Conservation (phyloP, 2,888 invertebrate genomes). For the Metalampra italica region DNA sequence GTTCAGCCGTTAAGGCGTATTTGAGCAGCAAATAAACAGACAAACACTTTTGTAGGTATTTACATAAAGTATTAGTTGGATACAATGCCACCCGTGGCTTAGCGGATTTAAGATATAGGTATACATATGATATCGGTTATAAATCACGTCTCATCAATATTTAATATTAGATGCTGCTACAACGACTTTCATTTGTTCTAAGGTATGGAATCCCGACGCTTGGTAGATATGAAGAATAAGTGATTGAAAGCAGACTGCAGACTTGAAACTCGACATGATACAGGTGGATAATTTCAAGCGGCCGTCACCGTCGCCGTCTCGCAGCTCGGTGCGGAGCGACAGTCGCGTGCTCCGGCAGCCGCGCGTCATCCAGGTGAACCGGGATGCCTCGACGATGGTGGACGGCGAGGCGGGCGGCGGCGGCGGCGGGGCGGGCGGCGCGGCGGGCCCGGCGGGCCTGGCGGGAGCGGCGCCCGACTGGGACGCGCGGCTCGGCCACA, state of each 20-base stretch:
- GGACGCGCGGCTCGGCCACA: slow-evolving; percentile 46
- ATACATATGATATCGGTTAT: too few species aligned
- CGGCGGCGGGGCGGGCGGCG: slow-evolving; percentile 15
- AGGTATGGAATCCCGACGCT: slow-evolving; percentile 1
- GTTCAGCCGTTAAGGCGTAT: too few species aligned
- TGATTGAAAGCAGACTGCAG: slow-evolving; percentile 2
- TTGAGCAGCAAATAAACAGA: too few species aligned
- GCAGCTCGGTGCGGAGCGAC: slow-evolving; percentile 68
- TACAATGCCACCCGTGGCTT: too few species aligned
- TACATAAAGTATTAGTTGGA: too few species aligned
- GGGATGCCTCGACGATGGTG: slow-evolving; percentile 73
- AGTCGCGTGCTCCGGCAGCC: slow-evolving; percentile 66
- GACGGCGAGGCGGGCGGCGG: slow-evolving; percentile 48
- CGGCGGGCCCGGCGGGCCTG: slow-evolving; percentile 22
- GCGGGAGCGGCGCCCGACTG: slow-evolving; percentile 36
- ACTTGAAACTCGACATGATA: slow-evolving; percentile 44
- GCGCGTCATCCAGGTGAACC: slow-evolving; percentile 70
- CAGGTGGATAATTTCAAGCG: slow-evolving; percentile 67
- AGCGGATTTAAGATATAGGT: too few species aligned
- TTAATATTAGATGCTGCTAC: not conserved
- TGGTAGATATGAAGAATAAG: not conserved
- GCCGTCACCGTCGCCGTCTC: slow-evolving; percentile 70
- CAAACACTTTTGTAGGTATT: too few species aligned
- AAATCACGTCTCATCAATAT: too few species aligned
- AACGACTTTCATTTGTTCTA: slow-evolving; percentile 2